Evolutionary conservation across 1,140 invertebrate genomes (phyloP), one percentile per base, ranked within the genome.

Genomic region (Gerris buenoi): DNA sequence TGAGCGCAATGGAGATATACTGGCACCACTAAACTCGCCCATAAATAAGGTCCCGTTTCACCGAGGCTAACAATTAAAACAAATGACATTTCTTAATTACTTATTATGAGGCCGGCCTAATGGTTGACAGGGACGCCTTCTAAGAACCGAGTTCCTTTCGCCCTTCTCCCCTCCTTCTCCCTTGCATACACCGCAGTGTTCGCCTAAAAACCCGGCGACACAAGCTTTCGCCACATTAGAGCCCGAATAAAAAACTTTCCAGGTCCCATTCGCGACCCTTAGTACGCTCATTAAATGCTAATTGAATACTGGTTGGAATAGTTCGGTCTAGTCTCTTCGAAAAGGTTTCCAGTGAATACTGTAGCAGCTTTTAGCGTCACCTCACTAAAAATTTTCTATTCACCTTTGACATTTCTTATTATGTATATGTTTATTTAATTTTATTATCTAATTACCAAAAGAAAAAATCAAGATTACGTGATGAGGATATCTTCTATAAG

Each of bases 61-160:
- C 65, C 65, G 68, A 63, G 46, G 63, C 68, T 65, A 67, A 70
- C 68, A 70, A 70, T 70, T 70, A 68, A 68, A 70, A 70, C 69
- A 68, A 70, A 70, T 70, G 67, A 70, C 67, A 67, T 68, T 67
- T 70, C 69, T 70, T 70, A 70, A 70, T 70, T 70, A 70, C 67
- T 70, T 68, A 70, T 70, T 70, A 70, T 70, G 68, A 68, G 61
- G 65, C 60, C 22, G 67, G 64, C 66, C 67, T 64, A 64, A 27
- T 57, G 66, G 67, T 59, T 60, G n/a, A 29, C 62, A 68, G 23
- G 29, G 63, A 65, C 64, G 56, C 10, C 56, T 25, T 23, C 56
- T 58, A 23, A 28, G 27, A 27, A 13, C 61, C 26, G 23, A 14
- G 28, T 63, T 28, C 29, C 60, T 59, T 18, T 15, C 57, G 23